Percentiles rank a stretch among this genome's conserved stretches.
Evolutionary conservation across 2,113 vertebrate species (phyloP).

Genomic region (Peromyscus maniculatus): DNA sequence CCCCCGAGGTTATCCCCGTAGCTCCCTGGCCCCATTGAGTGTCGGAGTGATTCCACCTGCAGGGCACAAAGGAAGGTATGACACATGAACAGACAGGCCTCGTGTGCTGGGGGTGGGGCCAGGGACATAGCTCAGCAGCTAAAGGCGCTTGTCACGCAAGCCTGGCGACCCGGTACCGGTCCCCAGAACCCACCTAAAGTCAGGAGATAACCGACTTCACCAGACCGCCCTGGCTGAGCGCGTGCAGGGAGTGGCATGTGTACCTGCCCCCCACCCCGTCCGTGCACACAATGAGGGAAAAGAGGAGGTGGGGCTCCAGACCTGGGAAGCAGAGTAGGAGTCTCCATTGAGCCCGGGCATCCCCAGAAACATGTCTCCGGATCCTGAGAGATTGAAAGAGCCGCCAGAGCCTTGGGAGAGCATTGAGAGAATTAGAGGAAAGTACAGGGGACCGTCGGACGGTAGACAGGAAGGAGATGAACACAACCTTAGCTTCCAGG

Average conservation of each 20-base stretch:
- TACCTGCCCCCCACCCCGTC: background rate
- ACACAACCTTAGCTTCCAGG: background rate
- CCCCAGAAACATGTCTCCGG: slow-evolving; percentile 94
- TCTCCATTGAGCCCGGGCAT: slow-evolving; percentile 94
- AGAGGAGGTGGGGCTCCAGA: slow-evolving; percentile 76
- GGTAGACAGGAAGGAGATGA: slow-evolving; percentile 15
- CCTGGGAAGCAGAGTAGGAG: slow-evolving; percentile 92
- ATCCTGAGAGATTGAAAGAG: slow-evolving; percentile 94
- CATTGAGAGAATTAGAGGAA: slow-evolving; percentile 36
- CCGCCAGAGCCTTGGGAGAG: slow-evolving; percentile 90
- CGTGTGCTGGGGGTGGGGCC: background rate
- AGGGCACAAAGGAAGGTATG: background rate
- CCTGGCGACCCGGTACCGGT: background rate
- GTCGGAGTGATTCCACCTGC: slow-evolving; percentile 87
- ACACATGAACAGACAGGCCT: background rate
- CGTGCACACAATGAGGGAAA: background rate
- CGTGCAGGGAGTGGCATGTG: fast-evolving
- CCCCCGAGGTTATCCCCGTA: slow-evolving; percentile 87
- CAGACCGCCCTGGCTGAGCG: background rate
- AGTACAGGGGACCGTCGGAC: background rate
- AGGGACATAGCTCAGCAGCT: too few relatives aligned
- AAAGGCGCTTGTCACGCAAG: background rate
- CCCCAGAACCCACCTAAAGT: background rate
- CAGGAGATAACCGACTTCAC: background rate
- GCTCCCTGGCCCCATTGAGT: slow-evolving; percentile 86